Evolutionary conservation across 1,140 invertebrate species (phyloP), one percentile per base, ranked within the genome.

Genomic region (Pissodes strobi): DNA sequence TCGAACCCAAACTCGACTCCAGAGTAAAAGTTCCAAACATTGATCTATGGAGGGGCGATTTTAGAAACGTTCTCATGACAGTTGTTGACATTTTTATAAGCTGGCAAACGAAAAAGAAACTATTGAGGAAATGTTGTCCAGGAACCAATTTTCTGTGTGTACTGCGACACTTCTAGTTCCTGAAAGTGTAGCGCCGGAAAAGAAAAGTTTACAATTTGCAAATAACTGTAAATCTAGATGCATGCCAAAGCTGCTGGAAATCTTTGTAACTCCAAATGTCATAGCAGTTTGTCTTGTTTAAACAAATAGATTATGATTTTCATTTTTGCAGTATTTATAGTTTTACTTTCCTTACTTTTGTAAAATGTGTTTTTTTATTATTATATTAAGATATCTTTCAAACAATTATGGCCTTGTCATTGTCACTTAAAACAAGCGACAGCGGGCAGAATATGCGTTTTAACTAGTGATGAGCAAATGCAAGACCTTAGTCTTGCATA

Each of bases 1-100:
- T n/a, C n/a, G n/a, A n/a, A n/a, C n/a, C n/a, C n/a, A n/a, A n/a
- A n/a, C n/a, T n/a, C n/a, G n/a, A n/a, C n/a, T n/a, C n/a, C n/a
- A 66, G 45, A 52, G 27, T 63, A 17, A 27, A 66, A 66, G 57
- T 66, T 62, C 53, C 64, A 62, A 58, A 69, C 34, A 51, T 68
- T 56, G 59, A 59, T 63, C 37, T 25, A 55, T 43, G 27, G 39
- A 59, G 57, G 27, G 63, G 62, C 30, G 56, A 61, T 61, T 66
- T 66, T 66, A 61, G 53, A 66, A 65, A 68, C 48, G 15, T 55
- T 51, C 48, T 66, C 19, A 62, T 62, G 57, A 22, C 57, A 34
- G 58, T 66, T 62, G 41, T 66, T n/a, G n/a, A n/a, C n/a, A n/a
- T n/a, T n/a, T n/a, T n/a, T n/a, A n/a, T n/a, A n/a, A n/a, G n/a